Base-by-base conservation (phyloP, 1,140 invertebrate genomes). In the Coelopa frigida region DNA sequence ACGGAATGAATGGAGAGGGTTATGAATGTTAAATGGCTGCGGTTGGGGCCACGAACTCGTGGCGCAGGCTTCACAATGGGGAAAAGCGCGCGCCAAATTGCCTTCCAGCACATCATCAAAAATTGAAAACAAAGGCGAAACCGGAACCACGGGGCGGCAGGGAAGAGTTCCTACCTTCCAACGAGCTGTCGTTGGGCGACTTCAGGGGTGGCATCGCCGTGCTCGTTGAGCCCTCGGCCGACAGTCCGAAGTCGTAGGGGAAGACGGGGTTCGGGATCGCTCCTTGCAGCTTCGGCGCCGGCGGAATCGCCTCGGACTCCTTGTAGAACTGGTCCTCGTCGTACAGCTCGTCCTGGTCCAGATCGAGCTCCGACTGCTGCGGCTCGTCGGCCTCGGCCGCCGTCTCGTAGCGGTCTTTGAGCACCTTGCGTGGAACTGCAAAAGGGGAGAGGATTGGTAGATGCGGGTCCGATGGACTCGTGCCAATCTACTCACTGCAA, bases 401-500 rank as follows among this genome's bases (percentile, higher is more conserved):
- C 15, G 81, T 80, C 57, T 87, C 83, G 61, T 83, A 88, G 46
- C 81, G 76, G 53, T 87, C 83, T 51, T 82, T 83, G 3, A 93
- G 65, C 11, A 92, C 87, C 63, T 82, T 83, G 35, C 87, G 75
- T n/a, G 87, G 87, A 44, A 91, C 89, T 92, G 70, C 0, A 48
- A 43, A 40, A 18, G 24, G 18, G 15, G 24, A 40, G 22, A 18
- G 2, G 22, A 22, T 18, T 22, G 3, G n/a, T n/a, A n/a, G n/a
- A n/a, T n/a, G n/a, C n/a, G n/a, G 29, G 10, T 31, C 29, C 29
- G 29, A 10, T 31, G 29, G n/a, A 31, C 10, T n/a, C 10, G n/a
- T n/a, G n/a, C n/a, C n/a, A n/a, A n/a, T 42, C 44, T 44, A 83
- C 87, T 87, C 75, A 96, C 92, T 90, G 72, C 91, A 96, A 21